Evolutionary conservation across 2,113 vertebrate genomes (phyloP), one percentile per base, ranked within the genome.

Genomic region (Chitala chitala): DNA sequence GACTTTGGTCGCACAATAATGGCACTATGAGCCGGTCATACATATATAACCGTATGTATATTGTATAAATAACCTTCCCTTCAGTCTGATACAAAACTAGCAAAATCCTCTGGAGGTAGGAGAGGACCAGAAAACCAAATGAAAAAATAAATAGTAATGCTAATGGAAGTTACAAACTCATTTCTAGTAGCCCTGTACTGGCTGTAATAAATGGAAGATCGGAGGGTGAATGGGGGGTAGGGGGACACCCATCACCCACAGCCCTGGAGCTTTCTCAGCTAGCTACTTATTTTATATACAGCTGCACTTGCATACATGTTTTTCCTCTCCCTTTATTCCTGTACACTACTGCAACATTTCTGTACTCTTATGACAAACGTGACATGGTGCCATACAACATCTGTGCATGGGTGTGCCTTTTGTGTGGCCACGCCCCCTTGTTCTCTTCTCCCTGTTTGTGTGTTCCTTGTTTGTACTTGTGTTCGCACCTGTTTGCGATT

Each of bases 201-300:
- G 53, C 42, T n/a, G n/a, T n/a, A n/a, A n/a, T n/a, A n/a, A n/a
- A n/a, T 17, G 24, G 38, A 26, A 77, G 76, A 44, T 53, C 46
- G 42, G 75, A 58, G 38, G 12, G 10, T 48, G 26, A 46, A 44
- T 55, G 69, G 38, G 12, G 10, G 54, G 26, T 40, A 44, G 59
- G 69, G 22, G 33, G 31, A 17, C 56, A 54, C 15, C 59, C 6
- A n/a, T 29, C 20, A 33, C 17, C 59, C 59, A 63, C 59, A 63
- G 29, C 38, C 59, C 59, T 33, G 15, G 9, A 20, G 59, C 31
- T 36, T n/a, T 38, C 33, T 63, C 31, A 20, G 59, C 33, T 36
- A 63, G 38, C 33, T 20, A 33, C 59, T 63, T 63, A 29, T 63
- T 63, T 8, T 63, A 63, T 36, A 36, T 15, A 63, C 38, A 33